Evolutionary conservation across 2,888 invertebrate species (phyloP).

Genomic region (Spodoptera exigua): DNA sequence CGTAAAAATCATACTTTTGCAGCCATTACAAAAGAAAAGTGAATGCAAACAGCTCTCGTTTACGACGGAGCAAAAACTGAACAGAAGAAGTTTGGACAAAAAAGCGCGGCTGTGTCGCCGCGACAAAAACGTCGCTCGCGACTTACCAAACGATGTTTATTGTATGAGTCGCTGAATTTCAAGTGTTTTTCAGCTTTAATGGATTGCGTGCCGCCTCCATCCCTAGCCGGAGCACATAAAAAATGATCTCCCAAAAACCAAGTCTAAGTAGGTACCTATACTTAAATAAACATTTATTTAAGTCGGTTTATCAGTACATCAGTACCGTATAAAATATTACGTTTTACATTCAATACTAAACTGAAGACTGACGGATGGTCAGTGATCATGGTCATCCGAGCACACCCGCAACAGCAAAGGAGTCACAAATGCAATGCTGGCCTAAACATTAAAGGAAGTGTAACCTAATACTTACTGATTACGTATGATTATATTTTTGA

Average conservation of each 20-base stretch:
- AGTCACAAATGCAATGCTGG: too few relatives aligned
- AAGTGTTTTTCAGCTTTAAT: slow-evolving; percentile 86
- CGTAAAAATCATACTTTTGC: slow-evolving; percentile 43
- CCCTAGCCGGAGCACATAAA: slow-evolving; percentile 62
- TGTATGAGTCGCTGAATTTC: slow-evolving; percentile 87
- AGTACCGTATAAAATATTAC: too few relatives aligned
- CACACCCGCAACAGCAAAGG: too few relatives aligned
- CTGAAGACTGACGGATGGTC: too few relatives aligned
- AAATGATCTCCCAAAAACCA: slow-evolving; percentile 60
- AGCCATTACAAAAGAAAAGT: slow-evolving; percentile 28
- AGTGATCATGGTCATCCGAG: too few relatives aligned
- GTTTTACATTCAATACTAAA: too few relatives aligned
- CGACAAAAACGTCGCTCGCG: slow-evolving; percentile 73
- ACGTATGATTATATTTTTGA: too few relatives aligned
- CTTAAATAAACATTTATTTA: too few relatives aligned
- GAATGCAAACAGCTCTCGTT: slow-evolving; percentile 56
- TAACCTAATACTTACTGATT: too few relatives aligned
- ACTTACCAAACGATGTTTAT: slow-evolving; percentile 80
- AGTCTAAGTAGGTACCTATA: slow-evolving; percentile 4
- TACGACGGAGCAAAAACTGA: slow-evolving; percentile 66
- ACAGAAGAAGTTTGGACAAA: slow-evolving; percentile 67
- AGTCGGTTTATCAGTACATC: too few relatives aligned
- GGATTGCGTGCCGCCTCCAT: slow-evolving; percentile 76
- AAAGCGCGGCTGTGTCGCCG: slow-evolving; percentile 68
- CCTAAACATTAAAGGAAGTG: too few relatives aligned